phyloP scores from a whole-genome alignment of 2,888 invertebrate genomes.

The Eupeodes luniger region DNA sequence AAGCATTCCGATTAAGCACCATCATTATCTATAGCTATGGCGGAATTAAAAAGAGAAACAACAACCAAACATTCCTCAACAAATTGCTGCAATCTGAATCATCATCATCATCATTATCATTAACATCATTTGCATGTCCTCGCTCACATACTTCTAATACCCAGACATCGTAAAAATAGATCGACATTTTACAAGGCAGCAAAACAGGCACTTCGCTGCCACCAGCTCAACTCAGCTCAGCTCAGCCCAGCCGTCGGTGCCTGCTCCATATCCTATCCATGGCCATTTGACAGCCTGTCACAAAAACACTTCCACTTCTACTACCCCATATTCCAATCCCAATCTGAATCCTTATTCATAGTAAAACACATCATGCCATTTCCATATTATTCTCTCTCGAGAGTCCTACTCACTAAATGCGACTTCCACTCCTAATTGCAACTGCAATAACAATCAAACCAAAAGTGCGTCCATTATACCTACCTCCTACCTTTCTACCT shows the following conservation, averaged over 20 bases:
- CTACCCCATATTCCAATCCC: too few species aligned
- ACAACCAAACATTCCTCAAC: constrained; percentile 5
- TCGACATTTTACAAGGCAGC: constrained; percentile 33
- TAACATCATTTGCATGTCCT: constrained; percentile 20
- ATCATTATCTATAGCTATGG: background rate
- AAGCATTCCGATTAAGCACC: background rate
- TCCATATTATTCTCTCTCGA: constrained; percentile 34
- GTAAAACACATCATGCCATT: constrained; percentile 18
- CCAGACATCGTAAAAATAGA: constrained; percentile 56
- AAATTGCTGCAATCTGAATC: constrained; percentile 55
- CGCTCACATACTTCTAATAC: constrained; percentile 24
- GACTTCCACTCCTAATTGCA: constrained; percentile 70
- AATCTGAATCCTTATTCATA: too few species aligned
- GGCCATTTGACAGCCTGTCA: constrained; percentile 65
- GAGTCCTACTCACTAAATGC: constrained; percentile 37
- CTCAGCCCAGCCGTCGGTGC: background rate
- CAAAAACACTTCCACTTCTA: constrained; percentile 46
- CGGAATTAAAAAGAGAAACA: background rate
- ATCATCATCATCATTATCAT: constrained; percentile 55
- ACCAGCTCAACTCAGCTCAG: background rate
- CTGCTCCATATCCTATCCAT: constrained; percentile 1
- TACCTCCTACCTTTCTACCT: too few species aligned
- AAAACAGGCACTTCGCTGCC: constrained; percentile 36
- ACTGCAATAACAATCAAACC: constrained; percentile 70
- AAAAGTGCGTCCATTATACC: constrained; percentile 71